Conservation (phyloP, 2,888 invertebrate genomes). For the Bombylius discolor region DNA sequence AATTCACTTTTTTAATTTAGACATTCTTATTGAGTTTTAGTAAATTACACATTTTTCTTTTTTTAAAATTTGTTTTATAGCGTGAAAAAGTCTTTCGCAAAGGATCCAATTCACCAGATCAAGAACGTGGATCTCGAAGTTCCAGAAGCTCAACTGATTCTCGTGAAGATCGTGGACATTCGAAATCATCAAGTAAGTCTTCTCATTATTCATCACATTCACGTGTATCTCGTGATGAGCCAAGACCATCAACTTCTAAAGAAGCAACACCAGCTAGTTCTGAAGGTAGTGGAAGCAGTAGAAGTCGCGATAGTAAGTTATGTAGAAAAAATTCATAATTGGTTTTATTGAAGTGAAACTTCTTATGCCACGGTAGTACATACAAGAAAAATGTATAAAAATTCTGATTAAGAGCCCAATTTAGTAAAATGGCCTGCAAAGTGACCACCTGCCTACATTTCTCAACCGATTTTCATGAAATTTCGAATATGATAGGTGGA, state of each 20-base stretch:
- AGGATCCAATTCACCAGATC: constrained; percentile 7
- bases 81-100: constrained; percentile 7
- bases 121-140: constrained; percentile 1
- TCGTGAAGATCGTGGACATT: neutral
- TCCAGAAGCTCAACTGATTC: constrained; percentile 3
- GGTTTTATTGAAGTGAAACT: too few relatives aligned
- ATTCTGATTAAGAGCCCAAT: too few relatives aligned
- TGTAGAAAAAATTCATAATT: too few relatives aligned
- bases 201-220: neutral
- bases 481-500: too few relatives aligned
- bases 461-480: too few relatives aligned
- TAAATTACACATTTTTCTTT: neutral
- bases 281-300: too few relatives aligned
- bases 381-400: too few relatives aligned
- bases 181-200: neutral
- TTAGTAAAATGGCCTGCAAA: too few relatives aligned
- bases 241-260: neutral
- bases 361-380: too few relatives aligned
- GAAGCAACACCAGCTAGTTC: neutral
- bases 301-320: too few relatives aligned
- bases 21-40: too few relatives aligned
- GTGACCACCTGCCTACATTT: too few relatives aligned
- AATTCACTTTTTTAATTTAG: neutral
- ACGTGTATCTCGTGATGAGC: neutral
- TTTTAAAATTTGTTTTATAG: neutral